Evolutionary conservation across 1,140 invertebrate genomes (phyloP), one percentile per base, ranked within the genome.

Genomic region (Octopus bimaculoides): DNA sequence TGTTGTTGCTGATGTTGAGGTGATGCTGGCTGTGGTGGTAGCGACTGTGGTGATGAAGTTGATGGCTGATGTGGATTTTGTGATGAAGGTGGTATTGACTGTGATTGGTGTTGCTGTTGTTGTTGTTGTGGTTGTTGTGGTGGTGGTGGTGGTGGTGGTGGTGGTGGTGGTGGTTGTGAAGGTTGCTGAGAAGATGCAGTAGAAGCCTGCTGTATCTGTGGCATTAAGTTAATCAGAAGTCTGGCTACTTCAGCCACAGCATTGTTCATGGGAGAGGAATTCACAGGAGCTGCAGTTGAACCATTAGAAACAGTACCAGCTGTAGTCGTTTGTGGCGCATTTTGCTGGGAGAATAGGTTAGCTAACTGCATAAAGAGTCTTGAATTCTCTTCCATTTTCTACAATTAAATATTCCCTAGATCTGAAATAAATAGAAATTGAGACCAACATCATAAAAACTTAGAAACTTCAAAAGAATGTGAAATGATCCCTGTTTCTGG

Each of bases 281-380:
- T 52, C 5, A 8, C 14, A 1, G 53, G 10, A 52, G 54, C 75
- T 41, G 8, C 41, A 14, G 12, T n/a, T 53, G 54, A 14, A 61
- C 8, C 75, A 20, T 66, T 61, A 52, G 53, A 6, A 17, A 73
- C 41, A 76, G 79, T 52, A 77, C 74, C 14, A 53, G 52, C 77
- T 78, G 81, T 4, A 5, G 77, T 52, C n/a, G 80, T 79, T n/a
- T 73, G 55, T n/a, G 78, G 78, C 5, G 81, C 81, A 73, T 75
- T 79, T 54, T 82, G 78, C 66, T 82, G 81, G 77, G 78, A 78
- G 53, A 82, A 61, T 73, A 82, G 77, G 61, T 80, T 79, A 52
- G 79, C 82, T 14, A 82, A 61, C 10, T 82, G 79, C 14, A 82
- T 81, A 78, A 81, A 81, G 75, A 81, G 77, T 54, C 56, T 77